Evolutionary conservation across 2,797 vertebrate genomes (phyloP).

Genomic region (Euthynnus affinis): DNA sequence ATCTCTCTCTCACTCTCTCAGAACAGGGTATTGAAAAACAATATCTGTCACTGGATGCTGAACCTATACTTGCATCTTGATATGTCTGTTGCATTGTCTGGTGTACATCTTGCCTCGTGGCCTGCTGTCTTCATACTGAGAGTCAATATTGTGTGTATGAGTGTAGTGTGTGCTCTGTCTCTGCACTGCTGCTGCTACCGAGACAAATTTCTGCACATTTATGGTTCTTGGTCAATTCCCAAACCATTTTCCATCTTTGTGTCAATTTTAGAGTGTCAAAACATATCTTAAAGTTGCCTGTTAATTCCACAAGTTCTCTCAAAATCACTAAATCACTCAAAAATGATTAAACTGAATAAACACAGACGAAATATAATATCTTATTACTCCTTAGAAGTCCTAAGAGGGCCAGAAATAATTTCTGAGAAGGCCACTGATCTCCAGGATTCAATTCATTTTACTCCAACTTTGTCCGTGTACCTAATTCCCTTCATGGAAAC

Average conservation of each 20-base stretch:
- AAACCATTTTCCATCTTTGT: conserved; percentile 12
- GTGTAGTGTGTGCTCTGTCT: not conserved
- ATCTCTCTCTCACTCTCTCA: conserved; percentile 28
- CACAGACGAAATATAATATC: conserved; percentile 27
- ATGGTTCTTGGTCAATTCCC: conserved; percentile 14
- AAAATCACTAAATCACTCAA: conserved; percentile 36
- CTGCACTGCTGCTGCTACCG: not conserved
- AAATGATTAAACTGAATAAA: conserved; percentile 45
- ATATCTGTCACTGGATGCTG: conserved; percentile 71
- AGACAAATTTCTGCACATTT: conserved; percentile 9
- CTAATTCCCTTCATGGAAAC: conserved; percentile 62
- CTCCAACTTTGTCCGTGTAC: conserved; percentile 39
- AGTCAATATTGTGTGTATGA: conserved; percentile 5
- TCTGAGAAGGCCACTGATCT: conserved; percentile 48
- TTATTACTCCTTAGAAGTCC: conserved; percentile 35
- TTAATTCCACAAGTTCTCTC: not conserved
- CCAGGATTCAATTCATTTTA: conserved; percentile 47
- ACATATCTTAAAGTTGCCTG: not conserved
- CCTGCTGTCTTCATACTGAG: conserved; percentile 8
- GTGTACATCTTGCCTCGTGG: conserved; percentile 12
- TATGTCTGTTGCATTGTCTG: conserved; percentile 40
- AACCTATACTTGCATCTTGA: conserved; percentile 52
- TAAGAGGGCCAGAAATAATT: conserved; percentile 33
- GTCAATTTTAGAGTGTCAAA: conserved; percentile 19
- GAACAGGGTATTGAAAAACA: conserved; percentile 70